Percentiles rank a stretch among this genome's conserved stretches.
These are phyloP conservation scores for Pemphigus obesinymphae DNA, from an alignment of 1,140 invertebrate species.

Conservation along the genomic window DNA sequence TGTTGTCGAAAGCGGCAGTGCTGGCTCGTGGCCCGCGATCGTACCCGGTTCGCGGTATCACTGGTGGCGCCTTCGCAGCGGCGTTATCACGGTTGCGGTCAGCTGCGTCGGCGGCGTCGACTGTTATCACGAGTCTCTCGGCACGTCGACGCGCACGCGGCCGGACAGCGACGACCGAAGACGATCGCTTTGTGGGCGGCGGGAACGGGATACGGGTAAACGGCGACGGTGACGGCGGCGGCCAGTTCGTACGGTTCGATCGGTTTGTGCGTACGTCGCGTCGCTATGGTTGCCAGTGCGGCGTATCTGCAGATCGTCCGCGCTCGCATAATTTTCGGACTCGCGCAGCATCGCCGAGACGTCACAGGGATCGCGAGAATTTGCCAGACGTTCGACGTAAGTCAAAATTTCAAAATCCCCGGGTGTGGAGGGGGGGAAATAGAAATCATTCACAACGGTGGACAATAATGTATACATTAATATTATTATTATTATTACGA, in stretches of 20 bases:
- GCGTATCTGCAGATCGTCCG: background rate
- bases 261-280: too few relatives aligned
- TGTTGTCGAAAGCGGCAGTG: background rate
- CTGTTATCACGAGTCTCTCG: background rate
- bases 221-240: background rate
- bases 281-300: background rate
- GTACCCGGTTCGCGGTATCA: background rate
- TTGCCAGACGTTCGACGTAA: constrained; percentile 11
- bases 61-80: background rate
- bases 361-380: background rate
- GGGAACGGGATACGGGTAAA: background rate
- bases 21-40: background rate
- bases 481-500: too few relatives aligned
- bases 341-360: background rate
- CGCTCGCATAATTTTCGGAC: constrained; percentile 8
- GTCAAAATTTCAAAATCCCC: too few relatives aligned
- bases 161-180: too few relatives aligned
- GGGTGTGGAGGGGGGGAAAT: too few relatives aligned
- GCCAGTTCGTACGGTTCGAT: background rate
- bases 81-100: background rate
- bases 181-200: too few relatives aligned
- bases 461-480: too few relatives aligned
- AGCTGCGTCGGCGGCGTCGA: background rate
- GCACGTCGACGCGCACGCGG: background rate
- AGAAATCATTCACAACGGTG: too few relatives aligned